Base-by-base conservation (phyloP, 2,888 invertebrate genomes). In the Eustalomyia histrio region DNA sequence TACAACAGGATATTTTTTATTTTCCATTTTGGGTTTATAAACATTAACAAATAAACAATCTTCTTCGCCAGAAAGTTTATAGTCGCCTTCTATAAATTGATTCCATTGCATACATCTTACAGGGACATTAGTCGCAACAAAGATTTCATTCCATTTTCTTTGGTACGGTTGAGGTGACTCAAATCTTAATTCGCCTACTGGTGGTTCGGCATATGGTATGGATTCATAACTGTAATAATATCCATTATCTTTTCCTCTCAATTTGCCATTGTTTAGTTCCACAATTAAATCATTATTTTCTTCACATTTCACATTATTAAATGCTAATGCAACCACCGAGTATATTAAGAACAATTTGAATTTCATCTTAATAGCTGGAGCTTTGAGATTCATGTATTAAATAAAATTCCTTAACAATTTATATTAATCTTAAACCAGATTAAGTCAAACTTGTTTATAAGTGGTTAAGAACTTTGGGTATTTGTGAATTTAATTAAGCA, bases 21-120 rank as follows among this genome's bases (percentile, higher is more conserved):
- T 35, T 12, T 33, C 60, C 21, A 55, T 55, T 21, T 86, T 87
- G 0, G 94, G 94, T 0, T 93, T 92, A 86, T 92, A 92, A 0
- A 95, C 91, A 87, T 94, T 95, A 1, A 94, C 84, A 84, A 92
- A 94, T 0, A 95, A 90, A 83, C 95, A 95, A 89, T 95, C 94
- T 89, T 95, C 95, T 81, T 91, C 91, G 17, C 95, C 95, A 90
- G 86, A 12, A 16, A 90, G 75, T 67, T 86, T 87, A 83, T 85
- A 86, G 2, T 80, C 82, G 10, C 76, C 75, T 7, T 72, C 65
- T 0, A 83, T 80, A 85, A 93, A 90, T 5, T 92, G 91, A 24
- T 91, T 91, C 87, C 92, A 93, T 86, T 95, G 95, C 6, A 95
- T 90, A 86, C 95, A 95, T 0, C 87, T 88, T 0, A 92, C 90